These are phyloP conservation scores for Drosophila repleta DNA, from an alignment of 1,140 invertebrate species.

Conservation along the genomic window DNA sequence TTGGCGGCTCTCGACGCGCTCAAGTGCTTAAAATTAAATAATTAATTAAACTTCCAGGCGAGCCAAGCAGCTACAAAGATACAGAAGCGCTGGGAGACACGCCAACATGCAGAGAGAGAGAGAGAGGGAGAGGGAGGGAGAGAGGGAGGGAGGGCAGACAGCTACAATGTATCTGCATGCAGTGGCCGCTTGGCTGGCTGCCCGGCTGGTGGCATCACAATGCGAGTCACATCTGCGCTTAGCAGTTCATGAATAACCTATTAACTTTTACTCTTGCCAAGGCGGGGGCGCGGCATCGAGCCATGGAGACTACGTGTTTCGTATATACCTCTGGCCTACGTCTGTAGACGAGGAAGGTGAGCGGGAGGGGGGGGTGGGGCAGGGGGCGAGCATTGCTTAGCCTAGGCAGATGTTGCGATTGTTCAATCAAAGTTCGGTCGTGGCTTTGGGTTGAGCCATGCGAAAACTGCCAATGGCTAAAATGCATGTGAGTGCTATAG, in stretches of 20 bases:
- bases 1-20: conserved; percentile 71
- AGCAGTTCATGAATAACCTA: conserved; percentile 83
- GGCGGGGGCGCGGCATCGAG: conserved; percentile 1
- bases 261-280: conserved; percentile 76
- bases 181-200: background rate
- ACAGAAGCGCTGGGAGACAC: background rate
- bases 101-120: background rate
- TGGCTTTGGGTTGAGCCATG: conserved; percentile 18
- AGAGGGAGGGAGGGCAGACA: background rate
- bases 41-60: conserved; percentile 77
- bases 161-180: conserved; percentile 49
- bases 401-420: conserved; percentile 10
- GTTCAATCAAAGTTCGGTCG: conserved; percentile 52
- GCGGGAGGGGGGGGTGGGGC: background rate
- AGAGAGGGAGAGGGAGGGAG: background rate
- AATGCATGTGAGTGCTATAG: background rate
- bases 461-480: conserved; percentile 2
- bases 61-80: conserved; percentile 23
- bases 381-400: too few species aligned
- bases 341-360: background rate
- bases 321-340: conserved; percentile 25
- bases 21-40: conserved; percentile 83
- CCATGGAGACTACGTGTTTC: conserved; percentile 44
- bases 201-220: conserved; percentile 54
- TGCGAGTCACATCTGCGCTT: conserved; percentile 82